Evolutionary conservation across 2,797 vertebrate species (phyloP), one percentile per base, ranked within the genome.

Genomic region (Myripristis jacobus): DNA sequence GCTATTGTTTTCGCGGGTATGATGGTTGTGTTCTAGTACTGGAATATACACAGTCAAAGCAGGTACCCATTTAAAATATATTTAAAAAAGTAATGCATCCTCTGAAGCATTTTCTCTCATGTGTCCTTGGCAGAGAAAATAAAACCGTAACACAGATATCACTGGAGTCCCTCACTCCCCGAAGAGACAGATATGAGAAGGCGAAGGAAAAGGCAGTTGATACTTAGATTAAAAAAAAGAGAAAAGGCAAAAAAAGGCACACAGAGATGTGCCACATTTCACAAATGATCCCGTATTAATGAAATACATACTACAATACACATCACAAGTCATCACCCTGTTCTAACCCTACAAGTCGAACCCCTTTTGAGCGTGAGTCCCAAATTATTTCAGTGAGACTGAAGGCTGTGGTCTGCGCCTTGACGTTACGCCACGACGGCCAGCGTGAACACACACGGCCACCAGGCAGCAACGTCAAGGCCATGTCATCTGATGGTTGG

Each of bases 121-220:
- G 79, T 87, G 83, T 89, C 88, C 91, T 91, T 90, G 89, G 88
- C 90, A 90, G 85, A 90, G 55, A 92, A 91, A 84, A 77, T 84
- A 87, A 87, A 91, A 89, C 31, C 43, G 29, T 53, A 53, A 83
- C 56, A 83, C 76, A 80, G 51, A 53, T 47, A 58, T 48, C 70
- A 63, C 62, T 5, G 58, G 54, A 83, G 80, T 83, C 79, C 69
- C 83, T 79, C 67, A 81, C 77, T 82, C 79, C 70, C 47, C 25
- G 36, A 61, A 81, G 81, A 88, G 78, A 92, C 77, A 50, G 81
- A 72, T 70, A 78, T 87, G 91, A 91, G 80, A 92, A 91, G 88
- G 89, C 89, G 76, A 92, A 83, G 83, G 69, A 91, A 93, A 93
- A 93, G 92, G 92, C 92, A 92, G 88, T 92, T 70, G 77, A 81